A percentile compares a stretch with the other conserved stretches of the same genome.
Evolutionary conservation across 2,888 invertebrate genomes (phyloP).

Genomic region (Apocheima hispidaria): DNA sequence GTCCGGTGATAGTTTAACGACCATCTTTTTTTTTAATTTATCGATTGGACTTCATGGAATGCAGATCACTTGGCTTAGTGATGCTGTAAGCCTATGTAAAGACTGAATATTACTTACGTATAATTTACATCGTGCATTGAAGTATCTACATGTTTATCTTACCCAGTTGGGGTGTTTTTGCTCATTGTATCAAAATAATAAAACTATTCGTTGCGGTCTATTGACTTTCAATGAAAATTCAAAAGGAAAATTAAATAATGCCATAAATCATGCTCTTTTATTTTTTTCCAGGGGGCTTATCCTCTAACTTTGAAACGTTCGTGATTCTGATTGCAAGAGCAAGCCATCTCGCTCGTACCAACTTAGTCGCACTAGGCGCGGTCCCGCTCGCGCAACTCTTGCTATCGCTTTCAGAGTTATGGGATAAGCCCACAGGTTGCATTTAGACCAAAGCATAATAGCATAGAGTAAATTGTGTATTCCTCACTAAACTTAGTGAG

Average conservation of each 20-base stretch:
- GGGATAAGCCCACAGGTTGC: too few species aligned
- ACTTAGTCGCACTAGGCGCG: too few species aligned
- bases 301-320: too few species aligned
- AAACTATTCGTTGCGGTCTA: constrained; percentile 77
- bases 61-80: constrained; percentile 47
- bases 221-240: constrained; percentile 73
- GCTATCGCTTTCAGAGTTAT: too few species aligned
- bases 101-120: constrained; percentile 77
- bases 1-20: neutral
- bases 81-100: constrained; percentile 75
- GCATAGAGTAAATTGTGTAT: too few species aligned
- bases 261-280: constrained; percentile 43
- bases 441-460: too few species aligned
- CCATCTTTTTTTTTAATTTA: constrained; percentile 19
- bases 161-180: constrained; percentile 60
- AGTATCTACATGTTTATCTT: constrained; percentile 38
- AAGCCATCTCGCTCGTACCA: too few species aligned
- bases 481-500: too few species aligned
- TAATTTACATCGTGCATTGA: constrained; percentile 66
- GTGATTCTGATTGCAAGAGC: too few species aligned
- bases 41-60: constrained; percentile 59
- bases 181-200: constrained; percentile 74
- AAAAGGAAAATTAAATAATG: constrained; percentile 60
- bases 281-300: too few species aligned
- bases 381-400: too few species aligned